Evolutionary conservation across 2,113 vertebrate species (phyloP).

Genomic region (Thamnophis sirtalis): DNA sequence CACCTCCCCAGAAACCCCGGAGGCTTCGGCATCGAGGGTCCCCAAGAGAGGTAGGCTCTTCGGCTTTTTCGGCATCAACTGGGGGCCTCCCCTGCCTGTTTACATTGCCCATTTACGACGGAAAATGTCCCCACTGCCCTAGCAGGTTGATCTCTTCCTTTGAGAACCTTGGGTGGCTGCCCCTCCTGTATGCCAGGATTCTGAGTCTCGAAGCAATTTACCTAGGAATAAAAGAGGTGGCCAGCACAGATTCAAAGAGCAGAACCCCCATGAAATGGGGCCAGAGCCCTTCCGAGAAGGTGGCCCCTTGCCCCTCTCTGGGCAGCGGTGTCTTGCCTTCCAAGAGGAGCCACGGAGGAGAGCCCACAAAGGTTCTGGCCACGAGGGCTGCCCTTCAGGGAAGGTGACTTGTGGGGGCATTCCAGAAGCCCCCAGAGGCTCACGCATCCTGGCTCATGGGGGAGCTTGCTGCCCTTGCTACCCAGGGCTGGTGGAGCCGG

Average conservation of each 20-base stretch:
- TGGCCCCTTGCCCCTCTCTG: background rate
- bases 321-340: background rate
- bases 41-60: constrained; percentile 81
- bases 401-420: background rate
- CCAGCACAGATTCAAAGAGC: background rate
- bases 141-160: background rate
- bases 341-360: background rate
- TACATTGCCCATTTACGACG: background rate
- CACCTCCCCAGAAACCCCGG: constrained; percentile 91
- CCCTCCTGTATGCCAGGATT: background rate
- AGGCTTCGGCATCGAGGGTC: constrained; percentile 78
- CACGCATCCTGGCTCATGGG: background rate
- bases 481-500: background rate
- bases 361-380: background rate
- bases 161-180: background rate
- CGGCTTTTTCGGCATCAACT: fast-evolving
- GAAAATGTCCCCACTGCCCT: background rate
- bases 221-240: background rate
- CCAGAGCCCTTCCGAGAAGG: background rate
- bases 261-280: background rate
- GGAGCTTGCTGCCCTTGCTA: background rate
- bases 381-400: background rate
- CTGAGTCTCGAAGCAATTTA: background rate
- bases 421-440: background rate
- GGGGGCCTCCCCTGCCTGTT: background rate